Evolutionary conservation across 2,888 invertebrate genomes (phyloP).

Genomic region (Drosophila putrida): DNA sequence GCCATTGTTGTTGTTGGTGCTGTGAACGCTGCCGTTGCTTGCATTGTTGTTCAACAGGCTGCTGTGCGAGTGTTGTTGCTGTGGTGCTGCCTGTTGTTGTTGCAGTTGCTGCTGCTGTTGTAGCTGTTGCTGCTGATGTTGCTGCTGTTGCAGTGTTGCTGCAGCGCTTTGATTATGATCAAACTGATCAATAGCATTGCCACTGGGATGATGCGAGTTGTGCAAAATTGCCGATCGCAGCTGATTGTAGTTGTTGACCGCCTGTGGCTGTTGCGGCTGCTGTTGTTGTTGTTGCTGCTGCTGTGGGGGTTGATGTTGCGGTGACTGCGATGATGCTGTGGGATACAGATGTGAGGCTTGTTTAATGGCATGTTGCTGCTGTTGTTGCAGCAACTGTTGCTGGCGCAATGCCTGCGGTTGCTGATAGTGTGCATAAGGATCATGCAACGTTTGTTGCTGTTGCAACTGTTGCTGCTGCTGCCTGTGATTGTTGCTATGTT

Average conservation of each 20-base stretch:
- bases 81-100: slow-evolving; percentile 42
- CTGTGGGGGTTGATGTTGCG: slow-evolving; percentile 59
- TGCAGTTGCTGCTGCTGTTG: slow-evolving; percentile 24
- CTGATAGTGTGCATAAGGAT: slow-evolving; percentile 74
- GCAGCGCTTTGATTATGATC: slow-evolving; percentile 45
- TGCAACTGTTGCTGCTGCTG: slow-evolving; percentile 53
- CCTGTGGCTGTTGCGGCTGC: slow-evolving; percentile 80
- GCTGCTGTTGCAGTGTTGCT: slow-evolving; percentile 47
- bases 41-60: slow-evolving; percentile 52
- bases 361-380: slow-evolving; percentile 80
- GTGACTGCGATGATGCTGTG: slow-evolving; percentile 73
- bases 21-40: slow-evolving; percentile 59
- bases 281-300: slow-evolving; percentile 70
- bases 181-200: slow-evolving; percentile 67
- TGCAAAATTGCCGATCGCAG: slow-evolving; percentile 84
- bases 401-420: slow-evolving; percentile 75
- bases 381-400: slow-evolving; percentile 75
- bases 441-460: slow-evolving; percentile 64
- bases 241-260: slow-evolving; percentile 82
- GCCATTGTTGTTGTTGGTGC: slow-evolving; percentile 57
- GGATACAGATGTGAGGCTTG: slow-evolving; percentile 85
- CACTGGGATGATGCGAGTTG: slow-evolving; percentile 85
- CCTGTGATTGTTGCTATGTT: slow-evolving; percentile 32
- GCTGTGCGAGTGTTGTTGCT: slow-evolving; percentile 58
- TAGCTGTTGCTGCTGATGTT: slow-evolving; percentile 47